phyloP scores from a whole-genome alignment of 2,113 vertebrate species.

The Danio rerio region GRCz12tu NC_133180.1:71824001-71824500 shows the following conservation, averaged over 20 bases:
- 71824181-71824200: slow-evolving; percentile 1
- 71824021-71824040: slow-evolving; percentile 62
- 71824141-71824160: slow-evolving; percentile 10
- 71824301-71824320: no score
- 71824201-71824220: neutral
- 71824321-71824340: no score
- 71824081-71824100: slow-evolving; percentile 43
- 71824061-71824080: slow-evolving; percentile 68
- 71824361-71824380: no score
- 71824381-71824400: no score
- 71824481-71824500: no score
- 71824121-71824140: slow-evolving; percentile 22
- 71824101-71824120: slow-evolving; percentile 28
- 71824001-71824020: slow-evolving; percentile 48
- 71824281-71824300: neutral
- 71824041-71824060: slow-evolving; percentile 66
- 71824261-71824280: neutral
- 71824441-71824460: no score
- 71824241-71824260: no score
- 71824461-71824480: no score
- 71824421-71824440: no score
- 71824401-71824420: no score
- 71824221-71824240: no score
- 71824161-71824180: neutral
- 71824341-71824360: no score